A percentile compares a stretch with the other conserved stretches of the same genome.
These are phyloP conservation scores for Pungitius pungitius DNA, from an alignment of 2,113 vertebrate species.

Conservation along the genomic window DNA sequence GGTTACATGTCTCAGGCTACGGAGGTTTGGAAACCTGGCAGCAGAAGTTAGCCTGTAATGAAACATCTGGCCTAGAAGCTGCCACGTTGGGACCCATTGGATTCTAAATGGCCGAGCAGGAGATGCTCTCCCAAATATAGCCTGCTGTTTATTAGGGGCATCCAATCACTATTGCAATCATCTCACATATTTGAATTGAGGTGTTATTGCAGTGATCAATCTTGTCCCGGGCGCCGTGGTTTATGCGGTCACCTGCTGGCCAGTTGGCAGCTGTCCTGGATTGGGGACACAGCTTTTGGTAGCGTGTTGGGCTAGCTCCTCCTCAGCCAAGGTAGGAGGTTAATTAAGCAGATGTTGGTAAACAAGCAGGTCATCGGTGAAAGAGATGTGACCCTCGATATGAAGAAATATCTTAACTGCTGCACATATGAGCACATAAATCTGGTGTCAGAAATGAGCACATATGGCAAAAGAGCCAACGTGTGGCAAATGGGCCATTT, in stretches of 20 bases:
- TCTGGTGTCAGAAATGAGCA: slow-evolving; percentile 56
- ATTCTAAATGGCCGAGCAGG: slow-evolving; percentile 62
- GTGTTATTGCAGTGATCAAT: slow-evolving; percentile 68
- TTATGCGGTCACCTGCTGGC: slow-evolving; percentile 69
- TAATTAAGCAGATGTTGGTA: slow-evolving; percentile 80
- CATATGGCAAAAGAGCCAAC: slow-evolving; percentile 72
- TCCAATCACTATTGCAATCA: slow-evolving; percentile 66
- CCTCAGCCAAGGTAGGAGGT: slow-evolving; percentile 62
- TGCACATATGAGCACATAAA: slow-evolving; percentile 39
- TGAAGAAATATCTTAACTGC: slow-evolving; percentile 38
- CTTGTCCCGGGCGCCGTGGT: slow-evolving; percentile 65
- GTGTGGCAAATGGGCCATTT: slow-evolving; percentile 77
- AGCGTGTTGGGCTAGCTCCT: slow-evolving; percentile 43
- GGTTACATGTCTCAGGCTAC: slow-evolving; percentile 8
- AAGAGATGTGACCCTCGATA: slow-evolving; percentile 46
- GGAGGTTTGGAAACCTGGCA: slow-evolving; percentile 34
- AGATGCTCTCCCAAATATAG: slow-evolving; percentile 48
- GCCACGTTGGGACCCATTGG: slow-evolving; percentile 43
- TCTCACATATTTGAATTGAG: slow-evolving; percentile 61
- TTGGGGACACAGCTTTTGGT: slow-evolving; percentile 16
- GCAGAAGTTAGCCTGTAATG: slow-evolving; percentile 40
- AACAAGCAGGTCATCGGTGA: slow-evolving; percentile 72
- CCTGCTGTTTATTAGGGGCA: slow-evolving; percentile 60
- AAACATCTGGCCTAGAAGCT: slow-evolving; percentile 71
- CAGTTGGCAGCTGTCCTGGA: slow-evolving; percentile 68